phyloP scores from a whole-genome alignment of 2,888 invertebrate species.

The Lobophora halterata region DNA sequence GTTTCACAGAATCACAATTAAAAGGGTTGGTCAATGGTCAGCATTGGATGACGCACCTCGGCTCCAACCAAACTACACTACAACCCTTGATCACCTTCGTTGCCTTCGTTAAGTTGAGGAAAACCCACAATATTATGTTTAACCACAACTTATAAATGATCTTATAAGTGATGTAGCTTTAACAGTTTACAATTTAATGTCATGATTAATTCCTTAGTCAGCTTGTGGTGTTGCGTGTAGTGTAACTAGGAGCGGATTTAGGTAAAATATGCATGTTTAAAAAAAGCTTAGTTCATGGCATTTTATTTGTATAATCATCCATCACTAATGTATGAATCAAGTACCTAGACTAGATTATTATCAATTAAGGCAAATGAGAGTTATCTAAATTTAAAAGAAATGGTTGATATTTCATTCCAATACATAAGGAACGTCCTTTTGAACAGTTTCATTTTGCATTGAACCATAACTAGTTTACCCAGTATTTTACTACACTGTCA shows the following conservation, averaged over 20 bases:
- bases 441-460: no score
- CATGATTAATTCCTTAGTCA: slow-evolving; percentile 48
- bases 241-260: slow-evolving; percentile 32
- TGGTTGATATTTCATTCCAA: no score
- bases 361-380: no score
- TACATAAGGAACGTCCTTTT: no score
- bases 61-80: no score
- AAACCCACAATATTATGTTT: slow-evolving; percentile 47
- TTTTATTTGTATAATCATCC: no score
- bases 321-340: no score
- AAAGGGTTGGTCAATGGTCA: slow-evolving; percentile 50
- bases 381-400: no score
- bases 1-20: slow-evolving; percentile 40
- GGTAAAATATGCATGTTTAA: slow-evolving; percentile 25
- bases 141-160: slow-evolving; percentile 29
- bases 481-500: no score
- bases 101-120: slow-evolving; percentile 54
- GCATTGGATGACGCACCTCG: slow-evolving; percentile 56
- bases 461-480: no score
- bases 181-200: slow-evolving; percentile 30
- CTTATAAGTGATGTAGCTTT: slow-evolving; percentile 29
- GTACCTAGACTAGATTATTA: no score
- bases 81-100: slow-evolving; percentile 58
- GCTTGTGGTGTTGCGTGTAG: slow-evolving; percentile 37
- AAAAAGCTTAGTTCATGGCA: no score